Base-by-base conservation (phyloP, 2,888 invertebrate species). In the Lymantria monacha region DNA sequence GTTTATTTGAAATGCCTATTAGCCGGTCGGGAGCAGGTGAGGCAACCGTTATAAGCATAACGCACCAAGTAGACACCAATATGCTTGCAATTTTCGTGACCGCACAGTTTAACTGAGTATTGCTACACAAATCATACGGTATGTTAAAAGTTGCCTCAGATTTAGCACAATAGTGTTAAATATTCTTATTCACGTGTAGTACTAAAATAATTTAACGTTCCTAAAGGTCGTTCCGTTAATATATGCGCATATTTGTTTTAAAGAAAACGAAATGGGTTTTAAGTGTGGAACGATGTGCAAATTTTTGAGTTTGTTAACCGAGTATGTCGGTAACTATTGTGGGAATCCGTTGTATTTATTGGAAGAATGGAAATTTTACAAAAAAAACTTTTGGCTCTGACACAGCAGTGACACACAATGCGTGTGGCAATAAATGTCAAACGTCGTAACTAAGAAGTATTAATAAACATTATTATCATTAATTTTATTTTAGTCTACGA, bases 81-180 rank as follows among this genome's bases (percentile, higher is more conserved):
- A 75, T 1, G 74, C 67, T 66, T 69, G 73, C 70, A 63, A 71
- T 70, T 76, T 79, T 80, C 78, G 72, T 77, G 78, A 79, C 76
- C 76, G 65, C 72, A 69, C 66, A 64, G 58, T 62, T 63, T 59
- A 64, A 64, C 76, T 78, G 72, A 73, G 69, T 60, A 70, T 81
- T 79, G 63, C 76, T 57, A 69, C 73, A 78, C 63, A 70, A 54
- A 69, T 65, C 65, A 64, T 66, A 63, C 59, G 46, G 38, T 54
- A 55, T 55, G 55, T 53, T 57, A 60, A 61, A 55, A 37, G 33
- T 66, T 59, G 46, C 54, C 45, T 52, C 45, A 65, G 46, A 52
- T 56, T 57, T 44, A 53, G 42, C 53, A 45, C 43, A 53, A 51
- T 42, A 49, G 36, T 47, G 42, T 44, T 49, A 44, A 41, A 41